Base-by-base conservation (phyloP, 2,113 vertebrate species). In the Hypomesus transpacificus region DNA sequence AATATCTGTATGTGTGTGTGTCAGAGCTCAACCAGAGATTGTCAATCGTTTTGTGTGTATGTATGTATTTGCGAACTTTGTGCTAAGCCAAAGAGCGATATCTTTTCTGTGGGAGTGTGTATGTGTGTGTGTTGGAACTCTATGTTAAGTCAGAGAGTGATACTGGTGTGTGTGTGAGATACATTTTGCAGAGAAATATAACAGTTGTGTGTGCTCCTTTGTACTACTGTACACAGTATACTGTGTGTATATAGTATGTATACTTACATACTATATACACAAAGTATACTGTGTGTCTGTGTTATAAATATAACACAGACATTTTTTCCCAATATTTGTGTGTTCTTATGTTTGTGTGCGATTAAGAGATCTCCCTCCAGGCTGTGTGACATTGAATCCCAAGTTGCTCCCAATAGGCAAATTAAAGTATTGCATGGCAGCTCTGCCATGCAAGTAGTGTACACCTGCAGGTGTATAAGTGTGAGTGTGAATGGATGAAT, bases 81-180 rank as follows among this genome's bases (percentile, higher is more conserved):
- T 70, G 59, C 60, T 22, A 16, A 51, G 51, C 51, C 51, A 52
- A 46, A 51, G 22, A n/a, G 51, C 59, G 59, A 63, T 46, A 6
- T 51, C 14, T 26, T 2, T 26, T 3, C 24, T 61, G 17, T 68
- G 73, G 68, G 46, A 16, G 26, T 57, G 39, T 54, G 26, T 68
- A 26, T 46, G 51, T 75, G 67, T 69, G 58, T 75, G 67, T 46
- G 67, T 39, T 28, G 59, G 63, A 60, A 28, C 60, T 51, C 52
- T 60, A 56, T 70, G 59, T 50, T 22, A 16, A 51, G 51, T 63
- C 51, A 52, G 24, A 51, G 17, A 24, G 51, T 46, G 46, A 71
- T 46, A 14, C 22, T 4, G 24, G 71, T 75, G 73, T 69, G 46
- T 51, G 64, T 51, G 71, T 66, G 70, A 63, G 53, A 56, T 56